phyloP scores from a whole-genome alignment of 53 echinoderm and acorn worm genomes.

The Crossaster papposus region DNA sequence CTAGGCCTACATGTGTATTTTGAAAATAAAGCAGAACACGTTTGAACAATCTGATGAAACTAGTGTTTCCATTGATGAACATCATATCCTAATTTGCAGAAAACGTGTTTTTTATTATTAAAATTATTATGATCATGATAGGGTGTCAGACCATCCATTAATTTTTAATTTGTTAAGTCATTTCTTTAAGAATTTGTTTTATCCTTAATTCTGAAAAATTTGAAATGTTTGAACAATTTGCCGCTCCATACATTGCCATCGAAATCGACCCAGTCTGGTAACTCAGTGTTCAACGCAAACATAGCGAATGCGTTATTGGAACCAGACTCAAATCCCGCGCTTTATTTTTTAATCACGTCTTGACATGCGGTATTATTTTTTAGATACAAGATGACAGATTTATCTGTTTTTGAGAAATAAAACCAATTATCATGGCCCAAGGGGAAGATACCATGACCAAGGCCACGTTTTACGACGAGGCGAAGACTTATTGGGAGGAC shows the following conservation, averaged over 20 bases:
- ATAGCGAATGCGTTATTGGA: background rate
- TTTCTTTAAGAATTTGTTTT: too few relatives aligned
- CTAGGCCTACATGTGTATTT: too few relatives aligned
- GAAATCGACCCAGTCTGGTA: background rate
- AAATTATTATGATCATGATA: too few relatives aligned
- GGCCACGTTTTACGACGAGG: conserved; percentile 83
- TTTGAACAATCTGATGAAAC: too few relatives aligned
- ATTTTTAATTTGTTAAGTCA: too few relatives aligned
- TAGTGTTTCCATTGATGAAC: too few relatives aligned
- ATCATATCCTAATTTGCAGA: too few relatives aligned
- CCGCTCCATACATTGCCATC: conserved; percentile 10
- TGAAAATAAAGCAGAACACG: too few relatives aligned
- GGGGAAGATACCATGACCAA: conserved; percentile 77
- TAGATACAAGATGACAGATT: background rate
- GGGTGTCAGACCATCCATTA: too few relatives aligned
- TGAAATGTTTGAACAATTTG: conserved; percentile 1
- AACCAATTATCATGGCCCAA: conserved; percentile 44
- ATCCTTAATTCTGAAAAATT: too few relatives aligned
- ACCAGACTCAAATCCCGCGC: background rate
- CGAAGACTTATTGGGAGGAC: conserved; percentile 81
- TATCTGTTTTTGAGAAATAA: background rate
- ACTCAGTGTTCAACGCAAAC: background rate
- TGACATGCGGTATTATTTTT: background rate
- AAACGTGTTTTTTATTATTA: too few relatives aligned
- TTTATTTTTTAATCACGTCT: background rate